Evolutionary conservation across 2,888 invertebrate species (phyloP).

Genomic region (Cremastinae sp.): DNA sequence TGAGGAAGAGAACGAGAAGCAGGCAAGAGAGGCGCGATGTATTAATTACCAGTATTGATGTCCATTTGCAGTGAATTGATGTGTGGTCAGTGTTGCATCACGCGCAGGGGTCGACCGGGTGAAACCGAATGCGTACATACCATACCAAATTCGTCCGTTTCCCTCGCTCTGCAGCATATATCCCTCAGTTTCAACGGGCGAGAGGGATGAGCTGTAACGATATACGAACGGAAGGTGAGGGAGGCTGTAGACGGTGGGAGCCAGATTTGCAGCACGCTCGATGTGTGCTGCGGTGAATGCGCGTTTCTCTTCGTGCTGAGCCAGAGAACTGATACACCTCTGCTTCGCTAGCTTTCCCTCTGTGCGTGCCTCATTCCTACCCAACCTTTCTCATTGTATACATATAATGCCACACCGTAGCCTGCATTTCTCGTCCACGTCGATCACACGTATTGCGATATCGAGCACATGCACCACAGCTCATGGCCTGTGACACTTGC

Average conservation of each 20-base stretch:
- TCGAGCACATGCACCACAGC: constrained; percentile 55
- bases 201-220: constrained; percentile 72
- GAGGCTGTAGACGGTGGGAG: background rate
- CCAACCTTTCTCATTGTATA: constrained; percentile 34
- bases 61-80: constrained; percentile 81
- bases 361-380: constrained; percentile 44
- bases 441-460: constrained; percentile 71
- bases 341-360: constrained; percentile 39
- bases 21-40: constrained; percentile 78
- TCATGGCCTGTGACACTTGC: constrained; percentile 56
- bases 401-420: constrained; percentile 11
- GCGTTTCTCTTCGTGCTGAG: constrained; percentile 58
- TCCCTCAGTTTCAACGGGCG: constrained; percentile 50
- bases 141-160: constrained; percentile 55
- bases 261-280: constrained; percentile 51
- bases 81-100: constrained; percentile 80
- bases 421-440: constrained; percentile 64
- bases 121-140: constrained; percentile 73
- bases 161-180: constrained; percentile 40
- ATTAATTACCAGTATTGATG: constrained; percentile 81
- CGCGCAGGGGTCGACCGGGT: constrained; percentile 77
- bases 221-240: constrained; percentile 39
- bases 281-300: constrained; percentile 59
- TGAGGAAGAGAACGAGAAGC: constrained; percentile 61
- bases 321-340: constrained; percentile 38